Conservation (phyloP, 2,888 invertebrate genomes). For the Thecocarcelia acutangulata region DNA sequence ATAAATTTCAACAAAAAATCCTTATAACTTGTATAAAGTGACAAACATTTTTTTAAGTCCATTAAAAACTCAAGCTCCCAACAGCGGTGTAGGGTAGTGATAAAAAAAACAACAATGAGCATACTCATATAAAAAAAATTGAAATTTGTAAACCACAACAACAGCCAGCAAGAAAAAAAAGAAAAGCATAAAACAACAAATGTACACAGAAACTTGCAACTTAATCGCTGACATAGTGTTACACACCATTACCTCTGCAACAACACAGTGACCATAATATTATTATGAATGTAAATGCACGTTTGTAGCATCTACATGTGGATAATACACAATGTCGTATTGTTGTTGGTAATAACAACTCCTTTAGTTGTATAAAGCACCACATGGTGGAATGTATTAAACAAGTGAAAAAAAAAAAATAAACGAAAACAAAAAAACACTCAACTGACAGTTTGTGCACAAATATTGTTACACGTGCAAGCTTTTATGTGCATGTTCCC, state of each 20-base stretch:
- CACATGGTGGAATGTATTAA: slow-evolving; percentile 59
- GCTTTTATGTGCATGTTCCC: neutral
- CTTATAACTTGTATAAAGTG: neutral
- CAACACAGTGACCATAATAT: slow-evolving; percentile 68
- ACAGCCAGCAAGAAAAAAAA: slow-evolving; percentile 7
- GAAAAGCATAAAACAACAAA: neutral
- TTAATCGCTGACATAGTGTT: slow-evolving; percentile 69
- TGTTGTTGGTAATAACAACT: slow-evolving; percentile 26
- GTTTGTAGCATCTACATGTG: slow-evolving; percentile 6
- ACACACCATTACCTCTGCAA: slow-evolving; percentile 69
- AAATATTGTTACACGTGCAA: slow-evolving; percentile 13
- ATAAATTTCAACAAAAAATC: slow-evolving; percentile 10
- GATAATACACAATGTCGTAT: slow-evolving; percentile 24
- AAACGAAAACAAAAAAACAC: slow-evolving; percentile 19
- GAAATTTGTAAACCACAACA: slow-evolving; percentile 53
- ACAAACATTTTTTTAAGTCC: neutral
- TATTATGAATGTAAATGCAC: slow-evolving; percentile 33
- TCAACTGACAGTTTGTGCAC: slow-evolving; percentile 52
- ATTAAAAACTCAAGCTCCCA: neutral
- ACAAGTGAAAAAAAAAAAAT: too few species aligned
- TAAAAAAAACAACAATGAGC: too few species aligned
- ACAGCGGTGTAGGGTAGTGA: slow-evolving; percentile 30
- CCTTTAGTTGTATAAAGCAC: slow-evolving; percentile 38
- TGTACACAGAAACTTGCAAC: slow-evolving; percentile 45
- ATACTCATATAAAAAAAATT: neutral